phyloP scores from a whole-genome alignment of 2,888 invertebrate species.

The Ormyrus rosae region DNA sequence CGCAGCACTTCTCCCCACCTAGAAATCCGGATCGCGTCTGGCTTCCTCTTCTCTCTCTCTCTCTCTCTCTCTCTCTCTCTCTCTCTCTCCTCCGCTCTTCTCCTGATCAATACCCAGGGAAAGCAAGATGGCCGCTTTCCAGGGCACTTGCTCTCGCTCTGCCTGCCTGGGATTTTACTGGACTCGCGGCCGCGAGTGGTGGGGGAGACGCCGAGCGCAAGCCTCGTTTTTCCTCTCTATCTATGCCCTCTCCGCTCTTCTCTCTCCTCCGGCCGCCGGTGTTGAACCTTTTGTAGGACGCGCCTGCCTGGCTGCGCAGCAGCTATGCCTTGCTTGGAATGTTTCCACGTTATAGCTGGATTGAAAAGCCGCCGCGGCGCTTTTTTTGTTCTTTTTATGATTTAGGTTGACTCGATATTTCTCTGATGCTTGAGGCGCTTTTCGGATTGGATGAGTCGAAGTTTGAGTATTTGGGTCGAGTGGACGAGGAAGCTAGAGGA shows the following conservation, averaged over 20 bases:
- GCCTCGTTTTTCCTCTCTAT: slow-evolving; percentile 51
- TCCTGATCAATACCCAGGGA: slow-evolving; percentile 74
- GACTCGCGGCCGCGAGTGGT: slow-evolving; percentile 45
- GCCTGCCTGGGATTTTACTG: slow-evolving; percentile 70
- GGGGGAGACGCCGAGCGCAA: slow-evolving; percentile 41
- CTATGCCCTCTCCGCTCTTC: slow-evolving; percentile 8
- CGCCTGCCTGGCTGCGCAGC: neutral
- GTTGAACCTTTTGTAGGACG: slow-evolving; percentile 57
- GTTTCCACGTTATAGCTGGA: slow-evolving; percentile 19
- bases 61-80: slow-evolving; percentile 8
- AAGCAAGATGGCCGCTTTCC: slow-evolving; percentile 75
- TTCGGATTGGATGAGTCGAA: neutral
- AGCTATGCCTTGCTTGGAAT: slow-evolving; percentile 2
- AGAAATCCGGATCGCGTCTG: slow-evolving; percentile 1
- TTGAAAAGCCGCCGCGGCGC: neutral
- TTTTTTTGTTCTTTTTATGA: neutral
- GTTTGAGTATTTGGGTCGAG: slow-evolving; percentile 35
- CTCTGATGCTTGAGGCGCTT: too few species aligned
- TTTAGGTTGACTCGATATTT: too few species aligned
- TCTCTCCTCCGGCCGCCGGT: slow-evolving; percentile 24
- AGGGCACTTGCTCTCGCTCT: slow-evolving; percentile 61
- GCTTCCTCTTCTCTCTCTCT: slow-evolving; percentile 57
- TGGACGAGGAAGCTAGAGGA: neutral
- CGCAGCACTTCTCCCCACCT: slow-evolving; percentile 20
- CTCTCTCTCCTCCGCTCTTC: slow-evolving; percentile 6